Evolutionary conservation across 2,888 invertebrate species (phyloP), one percentile per base, ranked within the genome.

Genomic region (Rhingia rostrata): DNA sequence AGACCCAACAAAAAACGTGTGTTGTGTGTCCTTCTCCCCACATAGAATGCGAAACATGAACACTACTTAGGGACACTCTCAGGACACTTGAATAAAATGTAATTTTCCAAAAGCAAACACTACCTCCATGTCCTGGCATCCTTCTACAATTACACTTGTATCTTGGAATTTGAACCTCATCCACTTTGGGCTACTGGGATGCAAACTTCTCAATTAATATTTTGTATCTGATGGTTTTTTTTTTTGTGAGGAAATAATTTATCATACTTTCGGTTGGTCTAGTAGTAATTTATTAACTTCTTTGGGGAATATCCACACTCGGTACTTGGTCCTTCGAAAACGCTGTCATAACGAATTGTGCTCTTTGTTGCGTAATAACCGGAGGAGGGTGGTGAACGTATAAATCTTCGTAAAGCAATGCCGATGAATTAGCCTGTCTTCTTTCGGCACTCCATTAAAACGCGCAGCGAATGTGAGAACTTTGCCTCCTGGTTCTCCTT

Each of bases 261-360:
- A 83, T 83, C 83, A 83, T 83, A 73, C 79, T 69, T 79, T 69
- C n/a, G 64, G 70, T 60, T 75, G 9, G 9, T 32, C 32, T 10
- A 53, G 9, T 37, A 58, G 73, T 82, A 74, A 83, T 83, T 83
- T 83, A 83, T 83, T 67, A 78, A 64, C 79, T 83, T 83, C 67
- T 51, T 63, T 69, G 47, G 83, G 61, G 63, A 58, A 74, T 64
- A 35, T 67, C 30, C 51, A 47, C 45, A 73, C 49, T 12, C 43
- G 41, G 39, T 37, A 14, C 35, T 63, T 35, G 37, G 22, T 22
- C 22, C 22, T 22, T 2, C 2, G 22, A 22, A 22, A 22, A 22
- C 60, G 7, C 66, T 66, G 73, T 83, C 73, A 79, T 83, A 54
- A 78, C 49, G 73, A 69, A 69, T 64, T 69, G 53, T 58, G 54